Evolutionary conservation across 2,113 vertebrate genomes (phyloP).

Genomic region (Gymnocephalus cernua): DNA sequence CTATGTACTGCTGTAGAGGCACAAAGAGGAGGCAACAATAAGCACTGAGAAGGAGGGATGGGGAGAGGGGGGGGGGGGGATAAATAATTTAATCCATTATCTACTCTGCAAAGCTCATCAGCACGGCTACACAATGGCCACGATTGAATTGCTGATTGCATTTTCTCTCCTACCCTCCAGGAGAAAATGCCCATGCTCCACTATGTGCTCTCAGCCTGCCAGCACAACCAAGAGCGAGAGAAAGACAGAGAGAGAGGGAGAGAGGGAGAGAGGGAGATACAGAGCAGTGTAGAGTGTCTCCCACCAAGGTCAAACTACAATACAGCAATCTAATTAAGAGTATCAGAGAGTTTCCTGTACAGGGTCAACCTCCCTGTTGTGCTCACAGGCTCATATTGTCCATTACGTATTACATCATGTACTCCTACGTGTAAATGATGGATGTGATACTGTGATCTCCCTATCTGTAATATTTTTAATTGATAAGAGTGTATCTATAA

Average conservation of each 20-base stretch:
- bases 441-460: constrained; percentile 47
- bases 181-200: constrained; percentile 88
- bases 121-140: constrained; percentile 83
- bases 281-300: constrained; percentile 71
- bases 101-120: constrained; percentile 94
- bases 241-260: constrained; percentile 35
- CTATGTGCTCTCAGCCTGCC: constrained; percentile 69
- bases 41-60: constrained; percentile 78
- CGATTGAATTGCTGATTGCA: constrained; percentile 87
- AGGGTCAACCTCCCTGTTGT: constrained; percentile 77
- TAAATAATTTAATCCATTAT: constrained; percentile 99
- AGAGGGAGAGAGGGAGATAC: constrained; percentile 35
- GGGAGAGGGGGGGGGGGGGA: constrained; percentile 73
- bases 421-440: constrained; percentile 56
- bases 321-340: constrained; percentile 82
- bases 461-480: constrained; percentile 32
- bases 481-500: constrained; percentile 30
- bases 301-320: constrained; percentile 83
- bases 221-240: constrained; percentile 58
- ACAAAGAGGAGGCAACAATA: constrained; percentile 83
- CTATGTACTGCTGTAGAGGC: constrained; percentile 79
- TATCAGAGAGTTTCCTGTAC: constrained; percentile 73
- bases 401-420: constrained; percentile 73
- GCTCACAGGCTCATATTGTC: constrained; percentile 63
- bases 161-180: constrained; percentile 86